Evolutionary conservation across 2,113 vertebrate genomes (phyloP), one percentile per base, ranked within the genome.

Genomic region (Ia io): DNA sequence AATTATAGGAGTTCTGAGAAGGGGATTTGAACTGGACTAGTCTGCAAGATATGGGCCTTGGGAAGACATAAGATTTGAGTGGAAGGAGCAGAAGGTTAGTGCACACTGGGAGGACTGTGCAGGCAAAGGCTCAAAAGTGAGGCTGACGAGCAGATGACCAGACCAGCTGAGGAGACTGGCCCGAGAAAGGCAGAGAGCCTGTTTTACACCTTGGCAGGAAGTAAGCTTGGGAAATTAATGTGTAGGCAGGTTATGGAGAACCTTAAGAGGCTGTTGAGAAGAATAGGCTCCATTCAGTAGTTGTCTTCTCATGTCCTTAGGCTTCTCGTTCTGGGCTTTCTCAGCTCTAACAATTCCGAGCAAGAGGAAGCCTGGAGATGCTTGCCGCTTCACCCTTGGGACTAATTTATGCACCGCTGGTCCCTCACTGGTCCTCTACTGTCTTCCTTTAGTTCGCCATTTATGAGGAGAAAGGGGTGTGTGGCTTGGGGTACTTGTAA

Each of bases 11-110:
- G 7, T 77, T 77, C 28, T 9, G 6, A 42, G 76, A 70, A 77
- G 3, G 32, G 32, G 9, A 0, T 20, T 28, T 23, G n/a, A 37
- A 5, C n/a, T 71, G 20, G 40, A 71, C 10, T 0, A 0, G 20
- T 63, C 22, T 6, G 84, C 53, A 56, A 53, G 85, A 6, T 22
- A 4, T 10, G 25, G 69, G 28, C 49, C 47, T 59, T 32, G 59
- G 56, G 40, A 40, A 78, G 35, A 32, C 3, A 9, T 5, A 4
- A 44, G 25, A n/a, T 71, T 56, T 35, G 37, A 78, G 40, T 35
- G 12, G 77, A 30, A 20, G 17, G 73, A 56, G 73, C 47, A 71
- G 14, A 32, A 56, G 69, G 28, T 47, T 32, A 42, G 35, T 70
- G 73, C 22, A 35, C 9, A 35, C 42, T 6, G n/a, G 51, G 87